These are phyloP conservation scores for Bufo bufo DNA, from an alignment of 2,113 vertebrate genomes.

Conservation along the genomic window DNA sequence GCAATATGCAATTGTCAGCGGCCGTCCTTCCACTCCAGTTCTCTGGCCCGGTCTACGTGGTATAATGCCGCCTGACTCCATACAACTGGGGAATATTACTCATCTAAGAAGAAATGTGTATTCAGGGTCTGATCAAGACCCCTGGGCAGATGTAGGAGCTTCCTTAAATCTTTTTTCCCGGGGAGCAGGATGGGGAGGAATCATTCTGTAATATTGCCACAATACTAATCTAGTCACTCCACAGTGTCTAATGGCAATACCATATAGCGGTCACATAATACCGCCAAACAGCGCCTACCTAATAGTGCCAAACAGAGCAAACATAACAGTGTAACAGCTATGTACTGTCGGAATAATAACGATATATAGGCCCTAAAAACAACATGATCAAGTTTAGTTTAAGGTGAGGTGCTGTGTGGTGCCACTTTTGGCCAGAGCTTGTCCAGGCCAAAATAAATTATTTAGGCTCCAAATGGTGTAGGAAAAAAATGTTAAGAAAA, in stretches of 20 bases:
- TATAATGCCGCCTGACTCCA: not conserved
- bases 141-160: no score
- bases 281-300: not conserved
- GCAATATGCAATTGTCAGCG: constrained; percentile 10
- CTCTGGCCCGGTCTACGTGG: not conserved
- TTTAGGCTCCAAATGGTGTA: no score
- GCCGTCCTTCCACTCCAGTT: not conserved
- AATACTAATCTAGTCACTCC: not conserved
- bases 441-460: no score
- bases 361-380: no score
- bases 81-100: not conserved
- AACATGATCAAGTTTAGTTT: no score
- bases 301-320: not conserved
- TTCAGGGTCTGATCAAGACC: no score
- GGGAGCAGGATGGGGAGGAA: not conserved
- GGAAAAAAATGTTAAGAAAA: no score
- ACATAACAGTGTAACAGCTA: not conserved
- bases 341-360: not conserved
- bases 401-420: no score
- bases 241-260: not conserved
- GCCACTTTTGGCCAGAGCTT: no score
- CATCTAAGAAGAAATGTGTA: no score
- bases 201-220: not conserved
- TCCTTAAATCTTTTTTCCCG: no score
- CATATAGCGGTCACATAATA: not conserved